Percentiles rank a stretch among this genome's conserved stretches.
phyloP scores from a whole-genome alignment of 2,113 vertebrate species.

The Mirza zaza region DNA sequence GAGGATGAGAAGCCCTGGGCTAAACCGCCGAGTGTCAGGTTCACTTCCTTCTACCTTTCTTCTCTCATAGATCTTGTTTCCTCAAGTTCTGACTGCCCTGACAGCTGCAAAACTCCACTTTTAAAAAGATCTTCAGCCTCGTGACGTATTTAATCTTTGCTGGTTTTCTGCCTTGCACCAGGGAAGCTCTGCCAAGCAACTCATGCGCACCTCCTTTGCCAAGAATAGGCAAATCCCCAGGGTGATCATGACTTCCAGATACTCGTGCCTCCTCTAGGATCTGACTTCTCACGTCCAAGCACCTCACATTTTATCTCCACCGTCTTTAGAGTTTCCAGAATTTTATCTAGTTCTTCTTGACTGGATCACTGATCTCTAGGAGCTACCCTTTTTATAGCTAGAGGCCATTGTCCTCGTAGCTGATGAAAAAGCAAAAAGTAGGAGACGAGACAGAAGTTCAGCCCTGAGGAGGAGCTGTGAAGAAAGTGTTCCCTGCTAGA shows the following conservation, averaged over 20 bases:
- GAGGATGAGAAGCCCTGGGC: not conserved
- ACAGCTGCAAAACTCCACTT: not conserved
- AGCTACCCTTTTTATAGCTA: not conserved
- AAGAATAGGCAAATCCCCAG: slow-evolving; percentile 38
- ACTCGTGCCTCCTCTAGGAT: not conserved
- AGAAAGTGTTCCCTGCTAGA: not conserved
- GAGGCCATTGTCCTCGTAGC: not conserved
- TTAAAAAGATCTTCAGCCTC: not conserved
- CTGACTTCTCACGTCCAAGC: not conserved
- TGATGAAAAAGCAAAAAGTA: not conserved
- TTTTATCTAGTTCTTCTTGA: not conserved
- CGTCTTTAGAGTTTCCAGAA: not conserved
- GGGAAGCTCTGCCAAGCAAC: slow-evolving; percentile 9
- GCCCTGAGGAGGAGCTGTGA: not conserved
- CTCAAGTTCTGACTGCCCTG: not conserved
- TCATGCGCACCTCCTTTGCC: not conserved
- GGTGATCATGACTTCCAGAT: slow-evolving; percentile 18
- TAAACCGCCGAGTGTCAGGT: not conserved
- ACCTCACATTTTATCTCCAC: not conserved
- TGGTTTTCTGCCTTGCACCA: slow-evolving; percentile 38
- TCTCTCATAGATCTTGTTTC: not conserved
- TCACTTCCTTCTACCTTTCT: not conserved
- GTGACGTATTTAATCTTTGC: slow-evolving; percentile 38
- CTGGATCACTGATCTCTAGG: not conserved
- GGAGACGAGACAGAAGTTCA: not conserved